Percentiles rank a stretch among this genome's conserved stretches.
Evolutionary conservation across 1,140 invertebrate genomes (phyloP).

Genomic region (Pseudomyrmex concolor): DNA sequence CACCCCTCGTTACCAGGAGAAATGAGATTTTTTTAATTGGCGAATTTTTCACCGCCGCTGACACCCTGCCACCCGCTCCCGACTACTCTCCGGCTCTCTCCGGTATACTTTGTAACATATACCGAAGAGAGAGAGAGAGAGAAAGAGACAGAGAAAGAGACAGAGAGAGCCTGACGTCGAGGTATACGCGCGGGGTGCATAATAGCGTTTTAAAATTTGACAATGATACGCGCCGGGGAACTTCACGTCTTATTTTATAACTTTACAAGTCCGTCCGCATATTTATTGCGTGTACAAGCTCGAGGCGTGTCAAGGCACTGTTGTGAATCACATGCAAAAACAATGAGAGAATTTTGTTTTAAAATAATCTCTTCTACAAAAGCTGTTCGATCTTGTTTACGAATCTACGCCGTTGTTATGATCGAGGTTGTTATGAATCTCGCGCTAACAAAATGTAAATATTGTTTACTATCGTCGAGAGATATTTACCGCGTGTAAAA

Average conservation of each 20-base stretch:
- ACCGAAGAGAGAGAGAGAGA: background rate
- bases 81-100: background rate
- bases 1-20: conserved; percentile 79
- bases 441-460: background rate
- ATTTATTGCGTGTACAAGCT: too few species aligned
- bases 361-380: too few species aligned
- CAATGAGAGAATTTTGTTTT: too few species aligned
- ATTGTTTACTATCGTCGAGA: background rate
- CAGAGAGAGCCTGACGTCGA: background rate
- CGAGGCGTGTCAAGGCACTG: too few species aligned
- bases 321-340: too few species aligned
- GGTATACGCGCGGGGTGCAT: conserved; percentile 7
- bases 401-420: too few species aligned
- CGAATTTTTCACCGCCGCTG: conserved; percentile 78
- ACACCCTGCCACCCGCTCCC: conserved; percentile 68
- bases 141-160: background rate
- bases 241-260: background rate
- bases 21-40: conserved; percentile 82
- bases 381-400: too few species aligned
- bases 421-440: background rate
- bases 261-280: background rate
- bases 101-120: background rate
- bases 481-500: conserved; percentile 24
- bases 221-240: conserved; percentile 26
- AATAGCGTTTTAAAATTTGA: conserved; percentile 53